Base-by-base conservation (phyloP, 2,888 invertebrate species). In the Drosophila ezoana region DNA sequence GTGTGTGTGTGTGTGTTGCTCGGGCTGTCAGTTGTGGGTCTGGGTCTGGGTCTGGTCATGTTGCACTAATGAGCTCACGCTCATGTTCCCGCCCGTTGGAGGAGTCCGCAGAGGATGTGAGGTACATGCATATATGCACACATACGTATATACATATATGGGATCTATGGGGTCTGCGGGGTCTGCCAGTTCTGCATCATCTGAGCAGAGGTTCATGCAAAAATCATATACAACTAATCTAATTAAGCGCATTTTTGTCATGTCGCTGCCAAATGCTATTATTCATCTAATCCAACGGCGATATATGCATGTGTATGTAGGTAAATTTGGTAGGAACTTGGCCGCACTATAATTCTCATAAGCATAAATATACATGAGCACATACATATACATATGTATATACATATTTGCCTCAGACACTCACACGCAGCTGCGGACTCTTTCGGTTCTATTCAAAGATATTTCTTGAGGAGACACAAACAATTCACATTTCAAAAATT, bases 211-310 rank as follows among this genome's bases (percentile, higher is more conserved):
- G 81, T 73, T 78, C 72, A 73, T 67, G 71, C 72, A 57, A 70
- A 81, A 72, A 70, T 81, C 85, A 72, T 76, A 76, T 76, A 76
- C 64, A 86, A 77, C 84, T 83, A 86, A 84, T 84, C 86, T 88
- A 88, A 84, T 84, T 84, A 84, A 68, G 83, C 81, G 74, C 75
- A 83, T 87, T 82, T 73, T 74, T 75, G 85, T 82, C 80, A 78
- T 82, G 75, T 78, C 70, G 65, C 72, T 81, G 85, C 78, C 81
- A 80, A 79, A 80, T 77, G 78, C 72, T 51, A 74, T 82, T 77
- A 80, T 80, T 82, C 72, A 75, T 54, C 67, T 62, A 70, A 77
- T 83, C 73, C 82, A 76, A 67, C 73, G 60, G 20, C 73, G 58
- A 18, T 65, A 66, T 33, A 56, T 23, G 14, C 4, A 20, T 20